phyloP scores from a whole-genome alignment of 2,113 vertebrate genomes.

The Nansenia antarctica region DNA sequence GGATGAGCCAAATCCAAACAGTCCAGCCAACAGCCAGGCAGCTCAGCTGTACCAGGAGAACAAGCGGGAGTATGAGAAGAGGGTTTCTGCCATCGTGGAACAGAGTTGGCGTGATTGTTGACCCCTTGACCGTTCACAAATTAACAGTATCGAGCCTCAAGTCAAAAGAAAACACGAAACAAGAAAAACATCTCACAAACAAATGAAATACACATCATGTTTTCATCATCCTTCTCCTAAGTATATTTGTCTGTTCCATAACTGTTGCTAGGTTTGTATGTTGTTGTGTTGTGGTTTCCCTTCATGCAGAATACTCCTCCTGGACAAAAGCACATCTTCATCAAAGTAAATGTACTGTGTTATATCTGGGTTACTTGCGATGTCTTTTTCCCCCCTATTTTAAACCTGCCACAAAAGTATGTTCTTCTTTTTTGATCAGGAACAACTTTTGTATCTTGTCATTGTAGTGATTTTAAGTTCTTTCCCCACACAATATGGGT shows the following conservation, averaged over 20 bases:
- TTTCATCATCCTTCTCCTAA: constrained; percentile 71
- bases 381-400: constrained; percentile 35
- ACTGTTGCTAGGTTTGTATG: constrained; percentile 88
- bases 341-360: constrained; percentile 88
- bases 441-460: constrained; percentile 40
- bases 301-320: constrained; percentile 77
- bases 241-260: constrained; percentile 85
- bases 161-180: constrained; percentile 76
- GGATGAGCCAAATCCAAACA: constrained; percentile 99
- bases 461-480: background rate
- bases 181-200: constrained; percentile 50
- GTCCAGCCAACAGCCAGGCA: constrained; percentile 98
- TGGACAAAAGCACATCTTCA: constrained; percentile 80
- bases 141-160: constrained; percentile 84
- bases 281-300: constrained; percentile 86
- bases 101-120: constrained; percentile 99
- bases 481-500: constrained; percentile 21
- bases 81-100: constrained; percentile 98
- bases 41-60: constrained; percentile 99
- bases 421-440: background rate
- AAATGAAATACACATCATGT: constrained; percentile 60
- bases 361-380: constrained; percentile 91
- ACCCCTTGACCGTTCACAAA: constrained; percentile 76
- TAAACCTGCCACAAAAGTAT: constrained; percentile 2
- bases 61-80: constrained; percentile 97